Evolutionary conservation across 2,797 vertebrate genomes (phyloP), one percentile per base, ranked within the genome.

Genomic region (Rhinogobio ventralis): DNA sequence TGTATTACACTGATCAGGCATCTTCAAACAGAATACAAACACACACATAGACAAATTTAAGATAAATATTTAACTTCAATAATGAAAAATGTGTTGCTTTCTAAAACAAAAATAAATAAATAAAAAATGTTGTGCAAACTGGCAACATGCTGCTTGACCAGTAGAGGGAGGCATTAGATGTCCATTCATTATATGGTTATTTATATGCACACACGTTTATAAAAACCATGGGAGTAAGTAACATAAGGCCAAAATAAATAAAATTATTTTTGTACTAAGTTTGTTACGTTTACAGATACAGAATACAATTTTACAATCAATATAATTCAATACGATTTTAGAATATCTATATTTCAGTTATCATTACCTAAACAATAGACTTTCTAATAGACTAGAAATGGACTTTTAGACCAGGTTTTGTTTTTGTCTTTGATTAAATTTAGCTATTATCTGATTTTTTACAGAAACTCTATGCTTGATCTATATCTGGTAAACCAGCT

Each of bases 401-500:
- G 13, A 72, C 39, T 45, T 72, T 25, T 2, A 73, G 14, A 74
- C 25, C 13, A 36, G 8, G 1, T 57, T 25, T 72, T 30, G 36
- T 17, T 25, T 62, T 23, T 30, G 10, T 8, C 19, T 28, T 67
- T 13, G 28, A 66, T 45, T 45, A 3, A 46, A 60, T 45, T 5
- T 15, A 46, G 39, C 19, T 23, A 23, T 45, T 7, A 28, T 15
- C 4, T 25, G 13, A 68, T 19, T 60, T 57, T 30, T 20, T 19
- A 28, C 17, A 30, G 0, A 33, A 46, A 66, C 11, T 51, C 28
- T 49, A 30, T 11, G 28, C 20, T 79, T 67, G 20, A n/a, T 79
- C 19, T 66, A 49, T 51, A 46, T 68, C 19, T 79, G 42, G 45
- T 49, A 46, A 80, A 80, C 28, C 42, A 23, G 20, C 23, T 75